Conservation (phyloP, 1,140 invertebrate species). For the Aphis craccivora region DNA sequence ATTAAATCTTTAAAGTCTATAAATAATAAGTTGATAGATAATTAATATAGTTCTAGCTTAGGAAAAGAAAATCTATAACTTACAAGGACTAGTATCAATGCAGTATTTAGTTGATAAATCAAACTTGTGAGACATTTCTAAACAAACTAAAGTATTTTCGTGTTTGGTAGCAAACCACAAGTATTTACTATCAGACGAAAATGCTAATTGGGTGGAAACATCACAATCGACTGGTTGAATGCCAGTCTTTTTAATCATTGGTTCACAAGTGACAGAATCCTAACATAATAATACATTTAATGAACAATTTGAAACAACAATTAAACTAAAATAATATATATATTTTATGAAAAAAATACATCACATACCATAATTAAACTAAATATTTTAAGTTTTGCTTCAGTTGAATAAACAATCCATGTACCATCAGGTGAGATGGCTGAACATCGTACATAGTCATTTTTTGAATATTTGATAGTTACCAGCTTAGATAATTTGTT, state of each 20-base stretch:
- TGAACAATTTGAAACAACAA: constrained; percentile 63
- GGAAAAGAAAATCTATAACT: background rate
- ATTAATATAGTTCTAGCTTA: background rate
- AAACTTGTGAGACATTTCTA: constrained; percentile 54
- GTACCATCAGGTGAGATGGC: constrained; percentile 74
- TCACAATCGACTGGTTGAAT: constrained; percentile 56
- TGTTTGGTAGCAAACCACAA: constrained; percentile 64
- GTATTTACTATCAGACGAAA: constrained; percentile 63
- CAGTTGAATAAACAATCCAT: constrained; percentile 78
- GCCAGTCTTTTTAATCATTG: constrained; percentile 49
- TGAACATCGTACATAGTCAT: constrained; percentile 72
- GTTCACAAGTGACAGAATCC: constrained; percentile 50
- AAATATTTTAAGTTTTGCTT: constrained; percentile 72
- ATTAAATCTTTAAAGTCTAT: constrained; percentile 67
- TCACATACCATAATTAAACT: constrained; percentile 68
- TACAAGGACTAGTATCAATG: constrained; percentile 40
- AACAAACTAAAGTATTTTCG: constrained; percentile 58
- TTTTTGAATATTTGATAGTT: constrained; percentile 58
- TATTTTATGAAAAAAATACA: constrained; percentile 65
- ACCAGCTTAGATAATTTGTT: constrained; percentile 52
- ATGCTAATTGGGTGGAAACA: constrained; percentile 54
- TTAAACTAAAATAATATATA: constrained; percentile 67
- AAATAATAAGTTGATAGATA: constrained; percentile 35
- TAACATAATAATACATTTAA: background rate
- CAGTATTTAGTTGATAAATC: constrained; percentile 43